Evolutionary conservation across 1,140 invertebrate species (phyloP).

Genomic region (Solenopsis invicta): DNA sequence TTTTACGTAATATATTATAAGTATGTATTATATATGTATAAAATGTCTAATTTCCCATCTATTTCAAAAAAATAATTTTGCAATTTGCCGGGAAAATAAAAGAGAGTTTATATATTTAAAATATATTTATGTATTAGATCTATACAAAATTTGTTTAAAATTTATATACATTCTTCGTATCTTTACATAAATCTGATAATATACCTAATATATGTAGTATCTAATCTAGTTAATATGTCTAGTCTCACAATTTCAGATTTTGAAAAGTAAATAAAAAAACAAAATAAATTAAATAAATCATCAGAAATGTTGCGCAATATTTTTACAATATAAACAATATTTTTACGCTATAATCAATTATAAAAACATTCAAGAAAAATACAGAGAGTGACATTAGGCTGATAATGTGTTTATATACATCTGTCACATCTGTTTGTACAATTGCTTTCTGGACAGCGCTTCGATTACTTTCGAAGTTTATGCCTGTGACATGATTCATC

Average conservation of each 20-base stretch:
- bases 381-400: not conserved
- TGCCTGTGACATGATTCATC: conserved; percentile 29
- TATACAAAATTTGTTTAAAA: not conserved
- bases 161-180: not conserved
- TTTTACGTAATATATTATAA: not conserved
- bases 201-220: not conserved
- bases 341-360: not conserved
- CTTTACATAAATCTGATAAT: too few relatives aligned
- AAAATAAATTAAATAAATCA: not conserved
- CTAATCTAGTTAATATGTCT: not conserved
- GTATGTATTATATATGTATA: too few relatives aligned
- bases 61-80: not conserved
- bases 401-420: not conserved
- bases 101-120: not conserved
- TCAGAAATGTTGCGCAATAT: not conserved
- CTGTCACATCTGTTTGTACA: conserved; percentile 18
- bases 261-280: not conserved
- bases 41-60: not conserved
- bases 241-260: not conserved
- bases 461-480: conserved; percentile 3
- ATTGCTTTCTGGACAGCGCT: not conserved
- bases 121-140: too few relatives aligned
- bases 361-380: conserved; percentile 7
- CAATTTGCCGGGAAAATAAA: not conserved
- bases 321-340: not conserved